phyloP scores from a whole-genome alignment of 2,888 invertebrate species.

The Drosophila demipolita region DNA sequence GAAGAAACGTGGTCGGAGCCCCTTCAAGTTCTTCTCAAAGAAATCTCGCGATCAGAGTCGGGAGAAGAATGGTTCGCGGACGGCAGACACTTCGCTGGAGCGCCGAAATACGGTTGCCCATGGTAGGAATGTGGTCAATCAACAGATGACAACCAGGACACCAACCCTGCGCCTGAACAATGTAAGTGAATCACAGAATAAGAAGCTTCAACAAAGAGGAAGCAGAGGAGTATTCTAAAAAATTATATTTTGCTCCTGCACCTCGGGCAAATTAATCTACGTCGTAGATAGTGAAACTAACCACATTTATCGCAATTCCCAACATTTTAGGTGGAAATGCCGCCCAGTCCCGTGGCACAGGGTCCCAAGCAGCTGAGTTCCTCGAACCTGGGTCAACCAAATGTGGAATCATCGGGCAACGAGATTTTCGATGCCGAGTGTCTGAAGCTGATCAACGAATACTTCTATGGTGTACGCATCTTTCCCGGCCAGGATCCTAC shows the following conservation, averaged over 20 bases:
- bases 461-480: conserved; percentile 93
- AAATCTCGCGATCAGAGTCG: conserved; percentile 90
- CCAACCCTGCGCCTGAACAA: conserved; percentile 85
- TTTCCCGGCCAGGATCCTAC: conserved; percentile 85
- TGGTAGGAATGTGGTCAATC: conserved; percentile 85
- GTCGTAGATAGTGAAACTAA: not conserved
- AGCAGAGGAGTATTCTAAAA: too few relatives aligned
- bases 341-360: conserved; percentile 83
- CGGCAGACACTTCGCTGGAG: conserved; percentile 83
- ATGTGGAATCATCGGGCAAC: conserved; percentile 92
- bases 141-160: conserved; percentile 85
- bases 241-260: not conserved
- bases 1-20: conserved; percentile 94
- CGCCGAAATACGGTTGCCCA: conserved; percentile 85
- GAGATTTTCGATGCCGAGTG: conserved; percentile 95
- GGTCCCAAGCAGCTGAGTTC: conserved; percentile 89
- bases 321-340: conserved; percentile 70
- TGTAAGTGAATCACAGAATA: conserved; percentile 67
- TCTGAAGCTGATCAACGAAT: conserved; percentile 97
- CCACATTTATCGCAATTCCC: not conserved
- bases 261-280: not conserved
- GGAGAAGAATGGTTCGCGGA: conserved; percentile 86
- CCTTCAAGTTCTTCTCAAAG: conserved; percentile 96
- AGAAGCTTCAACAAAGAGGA: too few relatives aligned
- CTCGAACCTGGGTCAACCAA: conserved; percentile 87